Evolutionary conservation across 2,797 vertebrate species (phyloP).

Genomic region (Gastrophryne carolinensis): DNA sequence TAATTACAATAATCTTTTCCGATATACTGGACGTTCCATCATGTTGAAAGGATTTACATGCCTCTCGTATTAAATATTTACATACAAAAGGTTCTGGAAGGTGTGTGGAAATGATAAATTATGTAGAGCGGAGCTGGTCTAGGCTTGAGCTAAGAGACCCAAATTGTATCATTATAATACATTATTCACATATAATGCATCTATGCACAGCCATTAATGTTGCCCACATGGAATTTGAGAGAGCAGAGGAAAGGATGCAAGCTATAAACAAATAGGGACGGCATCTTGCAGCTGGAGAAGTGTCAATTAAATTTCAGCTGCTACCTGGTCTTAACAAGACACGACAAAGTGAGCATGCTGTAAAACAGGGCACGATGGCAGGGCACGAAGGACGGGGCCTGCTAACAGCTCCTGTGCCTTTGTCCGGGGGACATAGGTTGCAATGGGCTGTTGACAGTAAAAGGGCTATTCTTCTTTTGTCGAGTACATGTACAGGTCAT

Average conservation of each 20-base stretch:
- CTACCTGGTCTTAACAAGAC: slow-evolving; percentile 38
- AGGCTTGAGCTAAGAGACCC: slow-evolving; percentile 86
- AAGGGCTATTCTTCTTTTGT: neutral
- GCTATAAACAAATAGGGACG: slow-evolving; percentile 74
- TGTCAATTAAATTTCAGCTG: slow-evolving; percentile 69
- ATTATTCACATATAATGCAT: slow-evolving; percentile 99
- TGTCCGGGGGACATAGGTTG: slow-evolving; percentile 13
- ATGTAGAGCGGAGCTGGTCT: slow-evolving; percentile 90
- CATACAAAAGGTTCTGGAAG: slow-evolving; percentile 91
- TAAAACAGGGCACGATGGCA: slow-evolving; percentile 29
- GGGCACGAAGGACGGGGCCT: slow-evolving; percentile 13
- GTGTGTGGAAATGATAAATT: slow-evolving; percentile 99
- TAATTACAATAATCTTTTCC: slow-evolving; percentile 54
- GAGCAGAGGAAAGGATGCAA: slow-evolving; percentile 74
- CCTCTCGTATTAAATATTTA: slow-evolving; percentile 93
- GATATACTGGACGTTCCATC: slow-evolving; percentile 56
- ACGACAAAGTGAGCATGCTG: slow-evolving; percentile 30
- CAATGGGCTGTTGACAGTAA: neutral
- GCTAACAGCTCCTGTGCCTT: neutral
- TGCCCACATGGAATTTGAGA: slow-evolving; percentile 79
- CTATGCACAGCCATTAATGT: slow-evolving; percentile 89
- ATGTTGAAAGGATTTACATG: slow-evolving; percentile 74
- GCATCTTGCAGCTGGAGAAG: slow-evolving; percentile 75
- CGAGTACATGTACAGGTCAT: neutral
- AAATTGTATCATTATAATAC: slow-evolving; percentile 93